A percentile compares a stretch with the other conserved stretches of the same genome.
These are phyloP conservation scores for Manis javanica DNA, from an alignment of 2,797 vertebrate genomes.

Conservation along the genomic window DNA sequence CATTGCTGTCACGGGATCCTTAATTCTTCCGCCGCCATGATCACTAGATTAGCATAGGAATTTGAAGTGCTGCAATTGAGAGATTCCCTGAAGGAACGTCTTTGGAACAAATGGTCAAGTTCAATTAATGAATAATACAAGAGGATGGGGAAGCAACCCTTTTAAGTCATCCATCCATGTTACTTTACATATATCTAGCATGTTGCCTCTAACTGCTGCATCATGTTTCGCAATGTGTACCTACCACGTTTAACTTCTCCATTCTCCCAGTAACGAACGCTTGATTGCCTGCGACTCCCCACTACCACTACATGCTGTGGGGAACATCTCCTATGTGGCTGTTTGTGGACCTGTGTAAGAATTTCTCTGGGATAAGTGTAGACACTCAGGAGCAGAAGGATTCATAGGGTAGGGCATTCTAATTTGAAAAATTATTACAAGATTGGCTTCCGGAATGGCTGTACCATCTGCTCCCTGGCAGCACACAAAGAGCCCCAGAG, in stretches of 20 bases:
- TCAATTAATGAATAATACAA: conserved; percentile 14
- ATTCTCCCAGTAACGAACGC: not conserved
- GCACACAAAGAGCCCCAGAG: not conserved
- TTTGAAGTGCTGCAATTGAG: not conserved
- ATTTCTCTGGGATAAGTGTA: not conserved
- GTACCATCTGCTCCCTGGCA: not conserved
- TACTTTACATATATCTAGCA: not conserved
- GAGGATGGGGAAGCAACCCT: not conserved
- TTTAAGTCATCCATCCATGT: not conserved
- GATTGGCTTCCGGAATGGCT: not conserved
- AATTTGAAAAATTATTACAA: not conserved
- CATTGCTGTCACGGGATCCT: not conserved
- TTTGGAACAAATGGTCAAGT: conserved; percentile 21
- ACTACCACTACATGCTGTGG: not conserved
- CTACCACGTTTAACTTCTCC: not conserved
- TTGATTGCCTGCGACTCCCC: not conserved
- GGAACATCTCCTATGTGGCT: not conserved
- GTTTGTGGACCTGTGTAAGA: not conserved
- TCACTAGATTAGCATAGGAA: not conserved
- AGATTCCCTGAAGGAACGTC: not conserved
- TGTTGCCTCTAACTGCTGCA: not conserved
- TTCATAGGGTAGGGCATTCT: not conserved
- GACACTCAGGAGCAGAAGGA: not conserved
- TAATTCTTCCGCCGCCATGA: not conserved
- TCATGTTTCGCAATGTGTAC: not conserved